phyloP scores from a whole-genome alignment of 2,888 invertebrate genomes.

The Thyatira batis region DNA sequence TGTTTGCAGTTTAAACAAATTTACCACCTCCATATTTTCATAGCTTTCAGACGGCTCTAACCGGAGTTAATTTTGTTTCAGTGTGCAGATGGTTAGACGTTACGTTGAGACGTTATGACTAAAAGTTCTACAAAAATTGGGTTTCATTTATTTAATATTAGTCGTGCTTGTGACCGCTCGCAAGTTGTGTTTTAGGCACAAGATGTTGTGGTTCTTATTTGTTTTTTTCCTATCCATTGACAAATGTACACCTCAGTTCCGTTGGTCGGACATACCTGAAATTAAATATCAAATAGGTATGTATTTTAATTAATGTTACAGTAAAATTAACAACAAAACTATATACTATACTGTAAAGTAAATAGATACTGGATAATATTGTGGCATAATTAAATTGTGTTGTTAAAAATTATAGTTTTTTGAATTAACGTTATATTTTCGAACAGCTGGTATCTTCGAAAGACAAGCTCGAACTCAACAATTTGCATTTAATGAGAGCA shows the following conservation, averaged over 20 bases:
- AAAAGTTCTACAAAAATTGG: constrained; percentile 22
- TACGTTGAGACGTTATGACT: constrained; percentile 29
- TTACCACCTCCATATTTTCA: constrained; percentile 31
- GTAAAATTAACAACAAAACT: no score
- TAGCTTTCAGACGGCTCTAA: constrained; percentile 14
- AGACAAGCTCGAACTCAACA: constrained; percentile 38
- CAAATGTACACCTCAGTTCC: constrained; percentile 43
- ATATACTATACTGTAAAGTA: no score
- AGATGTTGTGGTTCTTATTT: constrained; percentile 41
- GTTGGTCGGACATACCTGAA: constrained; percentile 35
- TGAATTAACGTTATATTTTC: constrained; percentile 4
- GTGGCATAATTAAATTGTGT: neutral
- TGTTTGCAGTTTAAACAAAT: neutral
- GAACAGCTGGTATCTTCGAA: constrained; percentile 65
- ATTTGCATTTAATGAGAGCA: constrained; percentile 65
- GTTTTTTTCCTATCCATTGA: constrained; percentile 32
- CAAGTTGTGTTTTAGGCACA: constrained; percentile 6
- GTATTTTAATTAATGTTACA: constrained; percentile 13
- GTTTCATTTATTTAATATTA: neutral
- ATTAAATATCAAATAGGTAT: constrained; percentile 62
- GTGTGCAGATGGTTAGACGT: constrained; percentile 41
- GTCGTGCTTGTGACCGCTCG: neutral
- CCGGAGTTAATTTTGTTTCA: constrained; percentile 43
- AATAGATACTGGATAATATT: neutral
- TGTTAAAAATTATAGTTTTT: constrained; percentile 3